Evolutionary conservation across 2,888 invertebrate species (phyloP).

Genomic region (Tineola bisselliella): DNA sequence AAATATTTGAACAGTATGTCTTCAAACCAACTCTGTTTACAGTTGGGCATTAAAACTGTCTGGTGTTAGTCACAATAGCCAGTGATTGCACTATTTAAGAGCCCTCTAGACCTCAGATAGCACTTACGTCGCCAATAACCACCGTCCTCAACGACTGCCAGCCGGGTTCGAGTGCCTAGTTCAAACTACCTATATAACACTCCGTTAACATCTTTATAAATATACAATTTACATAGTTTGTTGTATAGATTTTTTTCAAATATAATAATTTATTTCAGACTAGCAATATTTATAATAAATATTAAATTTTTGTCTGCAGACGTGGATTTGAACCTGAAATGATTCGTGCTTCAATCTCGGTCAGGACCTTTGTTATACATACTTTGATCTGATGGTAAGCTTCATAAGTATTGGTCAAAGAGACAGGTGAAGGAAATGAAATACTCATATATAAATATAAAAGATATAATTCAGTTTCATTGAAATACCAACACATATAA

Average conservation of each 20-base stretch:
- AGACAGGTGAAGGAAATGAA: too few species aligned
- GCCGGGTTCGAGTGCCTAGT: constrained; percentile 4
- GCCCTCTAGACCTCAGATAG: constrained; percentile 22
- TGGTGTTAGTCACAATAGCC: constrained; percentile 21
- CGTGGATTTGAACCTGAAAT: too few species aligned
- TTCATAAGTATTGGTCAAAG: too few species aligned
- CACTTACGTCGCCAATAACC: constrained; percentile 11
- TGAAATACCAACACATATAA: too few species aligned
- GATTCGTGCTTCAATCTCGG: too few species aligned
- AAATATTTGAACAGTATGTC: background rate
- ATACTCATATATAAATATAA: too few species aligned
- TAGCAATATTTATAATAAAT: too few species aligned
- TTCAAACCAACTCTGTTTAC: background rate
- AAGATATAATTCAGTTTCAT: too few species aligned
- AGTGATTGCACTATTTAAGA: constrained; percentile 27
- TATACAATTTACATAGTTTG: background rate
- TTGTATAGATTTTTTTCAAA: background rate
- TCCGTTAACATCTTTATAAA: background rate
- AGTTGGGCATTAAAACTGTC: constrained; percentile 25
- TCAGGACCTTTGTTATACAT: too few species aligned
- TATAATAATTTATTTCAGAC: too few species aligned
- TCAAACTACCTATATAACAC: background rate
- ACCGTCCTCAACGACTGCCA: constrained; percentile 2
- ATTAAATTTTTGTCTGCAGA: too few species aligned
- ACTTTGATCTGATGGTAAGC: too few species aligned